Percentiles rank a stretch among this genome's conserved stretches.
phyloP scores from a whole-genome alignment of 2,797 vertebrate species.

The Gadopsis bispinosus region DNA sequence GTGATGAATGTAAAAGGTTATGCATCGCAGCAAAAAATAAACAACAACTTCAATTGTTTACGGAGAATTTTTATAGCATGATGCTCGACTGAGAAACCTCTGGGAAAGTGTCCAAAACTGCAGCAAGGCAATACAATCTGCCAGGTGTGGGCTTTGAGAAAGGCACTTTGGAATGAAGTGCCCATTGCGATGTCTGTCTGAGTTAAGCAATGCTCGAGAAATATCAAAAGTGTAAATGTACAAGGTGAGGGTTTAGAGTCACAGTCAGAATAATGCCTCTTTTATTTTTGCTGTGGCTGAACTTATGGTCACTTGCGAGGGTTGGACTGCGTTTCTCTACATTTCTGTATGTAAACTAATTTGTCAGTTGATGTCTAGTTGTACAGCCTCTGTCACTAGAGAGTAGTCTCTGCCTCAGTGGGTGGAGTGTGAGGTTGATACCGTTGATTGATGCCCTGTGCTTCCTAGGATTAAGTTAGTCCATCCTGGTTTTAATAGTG shows the following conservation, averaged over 20 bases:
- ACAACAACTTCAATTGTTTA: slow-evolving; percentile 42
- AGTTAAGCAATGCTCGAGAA: slow-evolving; percentile 19
- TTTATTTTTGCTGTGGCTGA: slow-evolving; percentile 37
- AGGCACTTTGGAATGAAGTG: slow-evolving; percentile 44
- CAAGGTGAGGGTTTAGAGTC: slow-evolving; percentile 25
- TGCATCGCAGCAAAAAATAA: slow-evolving; percentile 52
- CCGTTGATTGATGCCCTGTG: slow-evolving; percentile 14
- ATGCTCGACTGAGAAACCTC: slow-evolving; percentile 31
- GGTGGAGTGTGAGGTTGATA: slow-evolving; percentile 7
- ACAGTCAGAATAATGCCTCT: slow-evolving; percentile 17
- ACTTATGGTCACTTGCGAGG: slow-evolving; percentile 1
- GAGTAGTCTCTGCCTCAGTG: slow-evolving; percentile 16
- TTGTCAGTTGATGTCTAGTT: slow-evolving; percentile 11
- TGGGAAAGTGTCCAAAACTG: slow-evolving; percentile 34
- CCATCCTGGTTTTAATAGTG: slow-evolving; percentile 16
- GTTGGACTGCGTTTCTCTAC: slow-evolving; percentile 29
- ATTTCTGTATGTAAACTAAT: slow-evolving; percentile 32
- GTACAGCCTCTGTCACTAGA: slow-evolving; percentile 2
- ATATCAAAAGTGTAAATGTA: slow-evolving; percentile 23
- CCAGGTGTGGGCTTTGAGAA: slow-evolving; percentile 33
- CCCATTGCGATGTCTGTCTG: slow-evolving; percentile 32
- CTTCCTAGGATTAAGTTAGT: slow-evolving; percentile 17
- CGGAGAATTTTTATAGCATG: slow-evolving; percentile 43
- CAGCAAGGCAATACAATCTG: slow-evolving; percentile 19
- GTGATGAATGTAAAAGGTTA: slow-evolving; percentile 80